Evolutionary conservation across 2,888 invertebrate genomes (phyloP), one percentile per base, ranked within the genome.

Genomic region (Eurytoma californica): DNA sequence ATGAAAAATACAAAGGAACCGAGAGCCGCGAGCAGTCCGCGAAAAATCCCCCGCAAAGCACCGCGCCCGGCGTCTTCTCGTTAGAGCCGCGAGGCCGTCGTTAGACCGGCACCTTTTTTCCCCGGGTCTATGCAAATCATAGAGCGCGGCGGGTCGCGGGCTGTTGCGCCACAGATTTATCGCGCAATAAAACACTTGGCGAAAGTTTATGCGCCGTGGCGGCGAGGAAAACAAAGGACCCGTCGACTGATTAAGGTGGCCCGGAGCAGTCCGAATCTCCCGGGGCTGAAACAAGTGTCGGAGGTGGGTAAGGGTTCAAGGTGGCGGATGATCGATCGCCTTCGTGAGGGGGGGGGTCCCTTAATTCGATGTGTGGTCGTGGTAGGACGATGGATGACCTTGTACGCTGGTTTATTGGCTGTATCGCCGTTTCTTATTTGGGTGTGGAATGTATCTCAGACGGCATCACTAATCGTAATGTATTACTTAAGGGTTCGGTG

Each of bases 181-280:
- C 80, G 81, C 69, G 82, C 72, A 76, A 73, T 81, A 82, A 82
- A 83, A 82, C 79, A 76, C 82, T 80, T 81, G 55, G 78, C 28
- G 58, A 74, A 79, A 74, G 79, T 79, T 79, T 68, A 58, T 57
- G 68, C 65, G 65, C 58, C 30, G 24, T 53, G 70, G 49, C 65
- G 7, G 39, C 53, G 51, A 47, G n/a, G 58, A 69, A 61, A 69
- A 69, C 69, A 74, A 79, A 73, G 72, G 47, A 5, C 61, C 20
- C 49, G 9, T n/a, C 58, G 72, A 60, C 67, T 78, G 77, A 77
- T 77, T 72, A 72, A 77, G 78, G 60, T 30, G 30, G 28, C 16
- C 3, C 30, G n/a, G 58, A 28, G 14, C 16, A 2, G 28, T 57
- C 55, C 47, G 69, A 76, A 69, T 76, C 76, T 76, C 63, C 16